Percentiles rank a stretch among this genome's conserved stretches.
Evolutionary conservation across 2,888 invertebrate genomes (phyloP).

Genomic region (Hypsopygia costalis): DNA sequence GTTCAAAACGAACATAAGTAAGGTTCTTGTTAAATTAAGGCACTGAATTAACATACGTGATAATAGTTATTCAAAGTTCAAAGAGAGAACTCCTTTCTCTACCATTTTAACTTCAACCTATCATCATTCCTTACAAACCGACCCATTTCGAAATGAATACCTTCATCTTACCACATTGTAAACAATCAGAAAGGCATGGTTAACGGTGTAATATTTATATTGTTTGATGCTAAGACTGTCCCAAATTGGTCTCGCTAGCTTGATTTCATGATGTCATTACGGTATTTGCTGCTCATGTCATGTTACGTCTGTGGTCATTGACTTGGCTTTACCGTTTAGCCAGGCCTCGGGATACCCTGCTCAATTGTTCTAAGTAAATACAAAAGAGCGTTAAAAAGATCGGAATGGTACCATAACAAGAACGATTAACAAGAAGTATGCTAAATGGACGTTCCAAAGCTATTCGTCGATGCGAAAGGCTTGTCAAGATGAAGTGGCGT

Average conservation of each 20-base stretch:
- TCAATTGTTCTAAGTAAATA: conserved; percentile 31
- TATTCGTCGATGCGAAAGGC: not conserved
- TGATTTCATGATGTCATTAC: conserved; percentile 46
- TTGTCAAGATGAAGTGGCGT: conserved; percentile 1
- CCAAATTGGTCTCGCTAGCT: conserved; percentile 41
- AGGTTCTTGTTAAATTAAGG: not conserved
- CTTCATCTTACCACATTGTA: not conserved
- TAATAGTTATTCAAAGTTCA: too few relatives aligned
- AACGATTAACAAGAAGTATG: too few relatives aligned
- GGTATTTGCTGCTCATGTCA: conserved; percentile 54
- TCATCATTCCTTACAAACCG: too few relatives aligned
- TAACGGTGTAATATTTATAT: not conserved
- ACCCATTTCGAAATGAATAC: too few relatives aligned
- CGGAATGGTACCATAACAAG: too few relatives aligned
- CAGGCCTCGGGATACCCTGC: conserved; percentile 26
- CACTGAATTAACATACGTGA: too few relatives aligned
- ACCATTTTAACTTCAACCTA: too few relatives aligned
- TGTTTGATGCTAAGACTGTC: conserved; percentile 27
- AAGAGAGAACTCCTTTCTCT: too few relatives aligned
- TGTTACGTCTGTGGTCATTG: conserved; percentile 55
- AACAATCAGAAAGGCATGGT: conserved; percentile 16
- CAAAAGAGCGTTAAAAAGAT: not conserved
- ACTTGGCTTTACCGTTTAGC: conserved; percentile 59
- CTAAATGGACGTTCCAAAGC: too few relatives aligned
- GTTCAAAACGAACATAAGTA: conserved; percentile 2